Percentiles rank a stretch among this genome's conserved stretches.
Evolutionary conservation across 2,888 invertebrate genomes (phyloP).

Genomic region (Oscheius sp.): DNA sequence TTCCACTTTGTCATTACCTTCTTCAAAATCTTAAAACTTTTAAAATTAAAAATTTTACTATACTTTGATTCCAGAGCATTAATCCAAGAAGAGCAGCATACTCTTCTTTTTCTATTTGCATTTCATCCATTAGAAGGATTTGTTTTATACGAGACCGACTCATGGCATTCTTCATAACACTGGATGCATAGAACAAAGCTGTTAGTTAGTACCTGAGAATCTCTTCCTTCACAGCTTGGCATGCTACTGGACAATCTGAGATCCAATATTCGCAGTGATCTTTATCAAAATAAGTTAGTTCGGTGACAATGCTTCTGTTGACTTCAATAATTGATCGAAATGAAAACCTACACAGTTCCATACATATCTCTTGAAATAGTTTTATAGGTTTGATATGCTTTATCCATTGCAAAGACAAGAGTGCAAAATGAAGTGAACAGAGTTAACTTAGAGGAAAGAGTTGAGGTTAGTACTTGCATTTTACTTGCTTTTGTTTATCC

Average conservation of each 20-base stretch:
- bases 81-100: conserved; percentile 17
- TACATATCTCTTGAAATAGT: conserved; percentile 1
- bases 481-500: background rate
- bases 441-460: background rate
- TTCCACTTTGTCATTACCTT: conserved; percentile 1
- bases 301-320: conserved; percentile 6
- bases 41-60: background rate
- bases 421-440: background rate
- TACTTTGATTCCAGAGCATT: conserved; percentile 18
- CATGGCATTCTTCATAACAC: conserved; percentile 6
- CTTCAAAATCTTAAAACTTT: conserved; percentile 12
- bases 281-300: conserved; percentile 8
- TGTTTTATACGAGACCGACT: conserved; percentile 9
- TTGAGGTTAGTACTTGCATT: background rate
- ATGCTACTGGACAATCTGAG: background rate
- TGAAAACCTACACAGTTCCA: background rate
- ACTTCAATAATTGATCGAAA: background rate
- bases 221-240: background rate
- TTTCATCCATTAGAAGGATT: conserved; percentile 16
- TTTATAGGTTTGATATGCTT: conserved; percentile 7
- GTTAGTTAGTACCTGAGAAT: background rate
- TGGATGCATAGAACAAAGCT: too few species aligned
- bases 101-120: conserved; percentile 18
- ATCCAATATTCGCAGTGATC: conserved; percentile 15
- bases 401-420: conserved; percentile 14